Evolutionary conservation across 2,113 vertebrate species (phyloP), one percentile per base, ranked within the genome.

Genomic region (Rhinopithecus roxellana): DNA sequence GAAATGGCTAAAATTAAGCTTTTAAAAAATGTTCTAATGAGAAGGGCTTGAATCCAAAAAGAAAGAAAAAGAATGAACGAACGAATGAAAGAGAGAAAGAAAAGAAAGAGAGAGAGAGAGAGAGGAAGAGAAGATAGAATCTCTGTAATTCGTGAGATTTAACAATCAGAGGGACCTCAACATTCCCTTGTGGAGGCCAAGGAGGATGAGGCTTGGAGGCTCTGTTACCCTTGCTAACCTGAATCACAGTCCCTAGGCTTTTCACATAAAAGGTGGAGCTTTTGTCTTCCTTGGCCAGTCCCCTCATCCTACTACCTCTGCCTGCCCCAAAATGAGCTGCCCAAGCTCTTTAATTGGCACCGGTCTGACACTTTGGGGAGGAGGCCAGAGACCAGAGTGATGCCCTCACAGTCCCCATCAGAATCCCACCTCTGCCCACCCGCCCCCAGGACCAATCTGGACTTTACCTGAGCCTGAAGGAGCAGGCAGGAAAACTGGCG

Each of bases 1-100:
- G 79, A 50, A 89, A 79, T 84, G 64, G 89, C 83, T 79, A 50
- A 94, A 97, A 48, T 83, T 43, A 74, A 95, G 64, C 13, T 93
- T 52, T 12, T 25, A 78, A 86, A 84, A 27, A 64, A 59, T 8
- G 32, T 52, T 72, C 78, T 52, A 83, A 67, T 50, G 75, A 32
- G n/a, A 50, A 92, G 12, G 4, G 11, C 23, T 92, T 95, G 14
- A 11, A 43, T 57, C 7, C 40, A 61, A 61, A 61, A 61, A 64
- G 27, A 59, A 64, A 64, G 30, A 61, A 61, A 27, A 27, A 7
- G 64, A 10, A 23, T 50, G 48, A 50, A 50, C 3, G 48, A 50
- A 50, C 13, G 13, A 50, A 50, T 14, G 6, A 52, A 1, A 61
- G 43, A 45, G 18, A 72, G 25, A 13, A 22, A 67, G 22, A 55